Base-by-base conservation (phyloP, 2,797 vertebrate species). In the Enteromius anoplus region DNA sequence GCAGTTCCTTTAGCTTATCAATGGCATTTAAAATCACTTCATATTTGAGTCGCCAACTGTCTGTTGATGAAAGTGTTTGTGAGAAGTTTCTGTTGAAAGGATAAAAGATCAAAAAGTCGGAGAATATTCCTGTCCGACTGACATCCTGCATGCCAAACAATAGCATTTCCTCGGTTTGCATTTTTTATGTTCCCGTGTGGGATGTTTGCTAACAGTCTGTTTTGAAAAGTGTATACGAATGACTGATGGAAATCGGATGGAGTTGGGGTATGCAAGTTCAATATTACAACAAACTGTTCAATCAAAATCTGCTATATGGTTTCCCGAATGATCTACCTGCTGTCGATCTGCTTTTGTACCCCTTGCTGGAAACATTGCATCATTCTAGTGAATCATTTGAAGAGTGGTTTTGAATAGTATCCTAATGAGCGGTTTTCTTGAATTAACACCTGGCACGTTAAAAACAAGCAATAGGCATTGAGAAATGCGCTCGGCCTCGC, bases 1-100 rank as follows among this genome's bases (percentile, higher is more conserved):
- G 94, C 94, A 92, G 91, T 92, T 94, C 92, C 92, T 93, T 94
- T 92, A 93, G 90, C 89, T 93, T 93, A 95, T 94, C 93, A 91
- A 92, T 90, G 89, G 92, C 89, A 72, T 93, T 96, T 95, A 93
- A 92, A 96, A 95, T 94, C 91, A 92, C 92, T 92, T 92, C 86
- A 2, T 93, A 92, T 95, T 95, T 93, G 91, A 92, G 93, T 94
- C 89, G 45, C 93, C 93, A 93, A 87, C 90, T 90, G 81, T 89
- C 84, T 86, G 70, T n/a, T 26, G 51, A 75, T 80, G 29, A 66
- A 47, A 51, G 66, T 55, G 65, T 72, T 32, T 64, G 42, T 10
- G 66, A n/a, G 51, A 60, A 26, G 12, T 75, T 49, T 29, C 17
- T 81, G 60, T 45, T 15, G 8, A 81, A 72, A 70, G 40, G 69